Conservation (phyloP, 2,888 invertebrate genomes). For the Drosophila nr. medialis region DNA sequence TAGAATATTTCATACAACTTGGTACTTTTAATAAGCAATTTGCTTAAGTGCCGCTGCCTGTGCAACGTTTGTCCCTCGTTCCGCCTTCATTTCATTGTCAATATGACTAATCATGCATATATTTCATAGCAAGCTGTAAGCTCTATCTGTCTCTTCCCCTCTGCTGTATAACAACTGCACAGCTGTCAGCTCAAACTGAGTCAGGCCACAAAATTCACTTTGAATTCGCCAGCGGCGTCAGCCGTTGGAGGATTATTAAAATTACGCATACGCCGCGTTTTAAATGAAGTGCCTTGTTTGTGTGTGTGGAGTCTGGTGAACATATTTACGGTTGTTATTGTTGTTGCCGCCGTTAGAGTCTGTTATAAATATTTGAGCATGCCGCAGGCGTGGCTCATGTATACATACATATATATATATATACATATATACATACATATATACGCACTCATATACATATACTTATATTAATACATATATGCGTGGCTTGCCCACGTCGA, state of each 20-base stretch:
- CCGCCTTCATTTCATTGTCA: slow-evolving; percentile 53
- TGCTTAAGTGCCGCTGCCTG: slow-evolving; percentile 69
- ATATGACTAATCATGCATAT: slow-evolving; percentile 80
- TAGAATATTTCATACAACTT: slow-evolving; percentile 47
- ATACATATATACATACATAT: background rate
- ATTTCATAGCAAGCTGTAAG: slow-evolving; percentile 53
- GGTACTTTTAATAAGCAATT: slow-evolving; percentile 79
- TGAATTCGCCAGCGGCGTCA: slow-evolving; percentile 65
- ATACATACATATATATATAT: background rate
- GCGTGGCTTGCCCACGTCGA: slow-evolving; percentile 19
- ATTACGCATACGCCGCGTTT: slow-evolving; percentile 80
- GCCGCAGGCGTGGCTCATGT: slow-evolving; percentile 36
- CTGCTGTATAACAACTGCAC: slow-evolving; percentile 40
- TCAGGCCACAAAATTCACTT: slow-evolving; percentile 78
- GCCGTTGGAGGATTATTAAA: slow-evolving; percentile 76
- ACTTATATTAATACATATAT: background rate
- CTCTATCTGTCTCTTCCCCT: background rate
- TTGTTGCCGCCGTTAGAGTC: slow-evolving; percentile 1
- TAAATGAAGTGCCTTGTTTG: slow-evolving; percentile 63
- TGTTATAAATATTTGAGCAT: slow-evolving; percentile 46
- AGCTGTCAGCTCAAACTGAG: slow-evolving; percentile 77
- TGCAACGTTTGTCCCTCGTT: background rate
- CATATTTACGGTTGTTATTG: slow-evolving; percentile 2
- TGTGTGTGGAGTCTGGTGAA: background rate
- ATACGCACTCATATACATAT: background rate